Evolutionary conservation across 2,113 vertebrate genomes (phyloP), one percentile per base, ranked within the genome.

Genomic region (Columba livia): DNA sequence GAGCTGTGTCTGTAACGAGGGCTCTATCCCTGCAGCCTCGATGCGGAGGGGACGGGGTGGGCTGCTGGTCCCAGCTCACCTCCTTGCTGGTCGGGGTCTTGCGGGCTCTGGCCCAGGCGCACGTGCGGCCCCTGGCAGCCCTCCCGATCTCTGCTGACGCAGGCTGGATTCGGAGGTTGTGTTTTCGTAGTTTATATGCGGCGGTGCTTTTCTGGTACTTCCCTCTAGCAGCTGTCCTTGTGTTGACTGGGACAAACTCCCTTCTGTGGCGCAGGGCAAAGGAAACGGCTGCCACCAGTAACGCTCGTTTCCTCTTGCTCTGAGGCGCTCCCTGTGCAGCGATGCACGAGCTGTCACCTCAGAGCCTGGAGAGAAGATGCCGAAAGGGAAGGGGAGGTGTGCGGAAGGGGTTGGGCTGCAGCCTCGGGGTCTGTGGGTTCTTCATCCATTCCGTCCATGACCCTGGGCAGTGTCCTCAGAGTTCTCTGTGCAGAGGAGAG

Each of bases 201-300:
- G 38, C 51, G 71, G 64, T 32, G 50, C 78, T 89, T 78, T 91
- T 89, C 73, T 87, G 74, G 80, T 62, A 74, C 93, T 95, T 96
- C 93, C 84, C 84, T 86, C 64, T 51, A 80, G 11, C 79, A 88
- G 61, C 89, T 87, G 87, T 29, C 28, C 3, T 1, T 47, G 42
- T 84, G 75, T 89, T 90, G 86, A 75, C 61, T 70, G 77, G 29
- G 69, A 58, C 66, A 70, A 94, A 48, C 54, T 79, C 56, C 47
- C 51, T 91, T 83, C 85, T 90, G 80, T 74, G 73, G 79, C 51
- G 19, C 0, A 1, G 42, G 79, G 19, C 83, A 90, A 32, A 87
- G 94, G 86, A 96, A 94, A 9, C 56, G 61, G 92, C 90, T 93
- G 89, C 75, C 60, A 34, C 1, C 1, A 70, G 53, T 51, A 36